Evolutionary conservation across 2,797 vertebrate species (phyloP), one percentile per base, ranked within the genome.

Genomic region (Diceros bicornis): DNA sequence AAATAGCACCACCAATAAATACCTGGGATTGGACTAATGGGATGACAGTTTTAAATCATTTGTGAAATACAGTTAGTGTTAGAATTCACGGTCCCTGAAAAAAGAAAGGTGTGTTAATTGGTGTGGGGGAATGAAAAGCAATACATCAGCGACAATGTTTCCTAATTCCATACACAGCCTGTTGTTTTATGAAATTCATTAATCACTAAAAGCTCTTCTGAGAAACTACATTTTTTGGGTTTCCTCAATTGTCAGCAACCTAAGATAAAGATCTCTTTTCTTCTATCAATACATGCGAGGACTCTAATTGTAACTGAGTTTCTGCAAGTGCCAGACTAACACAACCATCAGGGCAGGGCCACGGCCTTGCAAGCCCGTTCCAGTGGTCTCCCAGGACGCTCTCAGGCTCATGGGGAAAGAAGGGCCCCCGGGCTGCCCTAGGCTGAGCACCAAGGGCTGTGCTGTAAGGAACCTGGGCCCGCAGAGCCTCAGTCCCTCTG

Each of bases 261-360:
- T n/a, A 82, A 77, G 78, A 61, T 41, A 82, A 66, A 72, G 14
- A 91, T 55, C 37, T 84, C 20, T 91, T 94, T 75, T 64, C 64
- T 93, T 34, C 23, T 79, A 44, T 96, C 85, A 88, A 14, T 47
- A 84, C 2, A 57, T 0, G 7, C 47, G 17, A 61, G 20, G 21
- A 14, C 23, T 91, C 21, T 74, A 82, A 83, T 9, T 59, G 29
- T 93, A 72, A 72, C 4, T 11, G 77, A 89, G 27, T 37, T 90
- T 95, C 77, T 88, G 7, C 18, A 68, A 52, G 44, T 12, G 11
- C 64, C 44, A 62, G 62, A 29, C 64, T 37, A 89, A 83, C 7
- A 52, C 82, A 18, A 68, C 13, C 77, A 84, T 6, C 12, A 5
- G 52, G 25, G 13, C 2, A 23, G n/a, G 18, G 71, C 23, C 32